Percentiles rank a stretch among this genome's conserved stretches.
phyloP scores from a whole-genome alignment of 2,888 invertebrate genomes.

The Drosophila atroscutellata region DNA sequence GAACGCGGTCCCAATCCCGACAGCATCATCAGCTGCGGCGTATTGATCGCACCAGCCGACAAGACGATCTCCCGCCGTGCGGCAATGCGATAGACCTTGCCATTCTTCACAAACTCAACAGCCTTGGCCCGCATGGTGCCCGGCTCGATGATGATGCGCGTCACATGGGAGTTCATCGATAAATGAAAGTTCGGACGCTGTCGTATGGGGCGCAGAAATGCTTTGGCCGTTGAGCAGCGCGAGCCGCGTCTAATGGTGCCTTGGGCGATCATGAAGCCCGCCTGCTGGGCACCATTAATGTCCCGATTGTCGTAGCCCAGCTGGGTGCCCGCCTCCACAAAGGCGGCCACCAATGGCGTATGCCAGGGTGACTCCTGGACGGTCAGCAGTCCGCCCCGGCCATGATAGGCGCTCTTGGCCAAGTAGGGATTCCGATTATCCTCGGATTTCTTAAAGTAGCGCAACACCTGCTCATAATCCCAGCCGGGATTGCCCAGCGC shows the following conservation, averaged over 20 bases:
- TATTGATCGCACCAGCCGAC: slow-evolving; percentile 96
- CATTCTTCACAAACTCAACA: slow-evolving; percentile 92
- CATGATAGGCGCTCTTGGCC: slow-evolving; percentile 88
- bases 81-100: slow-evolving; percentile 88
- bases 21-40: slow-evolving; percentile 95
- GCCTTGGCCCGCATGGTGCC: slow-evolving; percentile 91
- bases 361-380: slow-evolving; percentile 94
- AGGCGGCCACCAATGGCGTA: slow-evolving; percentile 92
- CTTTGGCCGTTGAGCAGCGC: slow-evolving; percentile 94
- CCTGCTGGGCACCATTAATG: slow-evolving; percentile 92
- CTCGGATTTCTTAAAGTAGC: slow-evolving; percentile 95
- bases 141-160: slow-evolving; percentile 90
- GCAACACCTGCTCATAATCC: slow-evolving; percentile 93
- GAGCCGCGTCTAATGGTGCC: slow-evolving; percentile 92
- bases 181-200: slow-evolving; percentile 92
- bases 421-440: slow-evolving; percentile 95
- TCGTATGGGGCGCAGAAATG: slow-evolving; percentile 92
- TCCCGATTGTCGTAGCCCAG: slow-evolving; percentile 93
- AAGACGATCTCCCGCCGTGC: slow-evolving; percentile 94
- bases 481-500: slow-evolving; percentile 94
- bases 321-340: slow-evolving; percentile 92
- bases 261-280: slow-evolving; percentile 93
- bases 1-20: slow-evolving; percentile 92
- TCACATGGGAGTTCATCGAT: slow-evolving; percentile 92
- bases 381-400: slow-evolving; percentile 90